These are phyloP conservation scores for Glossophaga mutica DNA, from an alignment of 2,797 vertebrate genomes.

Conservation along the genomic window DNA sequence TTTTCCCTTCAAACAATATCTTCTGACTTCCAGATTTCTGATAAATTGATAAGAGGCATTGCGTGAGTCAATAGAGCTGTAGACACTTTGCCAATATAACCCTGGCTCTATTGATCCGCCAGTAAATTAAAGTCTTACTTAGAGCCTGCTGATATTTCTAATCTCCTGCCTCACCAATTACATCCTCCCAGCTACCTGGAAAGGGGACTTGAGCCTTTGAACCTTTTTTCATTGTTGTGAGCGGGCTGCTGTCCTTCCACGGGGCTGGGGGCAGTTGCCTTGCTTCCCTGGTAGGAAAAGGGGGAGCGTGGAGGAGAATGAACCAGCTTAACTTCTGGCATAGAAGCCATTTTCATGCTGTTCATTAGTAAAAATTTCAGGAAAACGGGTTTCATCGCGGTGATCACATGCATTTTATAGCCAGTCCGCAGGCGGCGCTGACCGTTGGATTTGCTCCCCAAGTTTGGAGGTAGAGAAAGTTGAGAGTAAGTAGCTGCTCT, in stretches of 20 bases:
- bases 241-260: not conserved
- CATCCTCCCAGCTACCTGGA: constrained; percentile 84
- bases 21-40: constrained; percentile 97
- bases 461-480: not conserved
- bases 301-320: accelerated
- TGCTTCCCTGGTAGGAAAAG: not conserved
- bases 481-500: not conserved
- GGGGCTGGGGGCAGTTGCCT: not conserved
- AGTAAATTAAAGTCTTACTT: constrained; percentile 99
- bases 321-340: not conserved
- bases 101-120: constrained; percentile 97
- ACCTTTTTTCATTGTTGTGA: not conserved
- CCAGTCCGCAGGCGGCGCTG: not conserved
- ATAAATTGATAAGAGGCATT: constrained; percentile 99
- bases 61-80: constrained; percentile 99
- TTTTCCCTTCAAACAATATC: constrained; percentile 90
- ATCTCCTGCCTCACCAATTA: constrained; percentile 90
- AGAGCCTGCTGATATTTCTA: constrained; percentile 93
- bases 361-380: not conserved
- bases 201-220: constrained; percentile 63
- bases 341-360: not conserved
- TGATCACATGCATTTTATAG: not conserved
- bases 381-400: not conserved
- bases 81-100: constrained; percentile 99
- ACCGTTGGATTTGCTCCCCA: not conserved